Evolutionary conservation across 1,140 invertebrate species (phyloP).

Genomic region (Ceratosolen fusciceps): DNA sequence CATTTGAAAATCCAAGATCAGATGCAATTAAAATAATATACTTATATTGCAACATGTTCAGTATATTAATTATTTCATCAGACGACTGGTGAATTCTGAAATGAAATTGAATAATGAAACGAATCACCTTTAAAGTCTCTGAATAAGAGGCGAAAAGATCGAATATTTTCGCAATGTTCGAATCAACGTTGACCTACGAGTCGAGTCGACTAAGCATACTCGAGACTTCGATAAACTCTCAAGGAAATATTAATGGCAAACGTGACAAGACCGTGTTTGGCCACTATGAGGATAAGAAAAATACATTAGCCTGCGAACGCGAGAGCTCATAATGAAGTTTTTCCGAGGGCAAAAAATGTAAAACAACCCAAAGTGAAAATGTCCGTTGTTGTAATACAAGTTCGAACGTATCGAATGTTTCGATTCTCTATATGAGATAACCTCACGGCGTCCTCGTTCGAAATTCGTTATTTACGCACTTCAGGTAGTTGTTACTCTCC

Average conservation of each 20-base stretch:
- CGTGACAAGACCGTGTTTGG: not conserved
- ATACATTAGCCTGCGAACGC: not conserved
- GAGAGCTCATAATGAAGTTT: constrained; percentile 5
- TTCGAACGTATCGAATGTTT: not conserved
- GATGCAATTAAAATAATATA: not conserved
- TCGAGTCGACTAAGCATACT: constrained; percentile 1
- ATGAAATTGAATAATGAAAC: not conserved
- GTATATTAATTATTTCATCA: not conserved
- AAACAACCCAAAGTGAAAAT: constrained; percentile 12
- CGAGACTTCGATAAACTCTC: constrained; percentile 10
- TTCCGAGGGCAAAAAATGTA: constrained; percentile 5
- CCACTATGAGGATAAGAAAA: not conserved
- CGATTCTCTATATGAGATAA: not conserved
- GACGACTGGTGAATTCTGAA: no score
- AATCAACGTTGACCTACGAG: not conserved
- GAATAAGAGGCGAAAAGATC: not conserved
- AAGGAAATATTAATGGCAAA: not conserved
- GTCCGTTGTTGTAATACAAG: not conserved
- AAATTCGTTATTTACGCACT: not conserved
- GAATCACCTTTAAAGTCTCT: not conserved
- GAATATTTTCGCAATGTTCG: not conserved
- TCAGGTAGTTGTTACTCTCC: no score
- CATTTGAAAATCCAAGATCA: not conserved
- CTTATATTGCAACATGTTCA: no score
- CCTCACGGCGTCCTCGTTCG: not conserved